These are phyloP conservation scores for Euwallacea fornicatus DNA, from an alignment of 1,140 invertebrate species.

Conservation along the genomic window DNA sequence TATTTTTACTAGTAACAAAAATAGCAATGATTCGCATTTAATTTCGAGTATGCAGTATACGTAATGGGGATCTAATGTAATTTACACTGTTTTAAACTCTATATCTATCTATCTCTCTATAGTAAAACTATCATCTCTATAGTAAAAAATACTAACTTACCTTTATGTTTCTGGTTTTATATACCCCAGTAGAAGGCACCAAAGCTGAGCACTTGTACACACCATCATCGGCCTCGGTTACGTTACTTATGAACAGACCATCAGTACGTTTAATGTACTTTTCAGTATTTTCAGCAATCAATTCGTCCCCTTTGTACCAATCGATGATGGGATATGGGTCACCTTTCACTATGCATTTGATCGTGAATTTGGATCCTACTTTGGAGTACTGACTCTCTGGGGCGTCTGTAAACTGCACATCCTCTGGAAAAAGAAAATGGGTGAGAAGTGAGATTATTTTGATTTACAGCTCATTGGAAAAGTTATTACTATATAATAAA, in stretches of 20 bases:
- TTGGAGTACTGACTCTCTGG: slow-evolving; percentile 82
- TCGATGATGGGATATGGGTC: slow-evolving; percentile 80
- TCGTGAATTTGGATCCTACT: slow-evolving; percentile 72
- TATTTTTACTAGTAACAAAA: no score
- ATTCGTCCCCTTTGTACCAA: slow-evolving; percentile 78
- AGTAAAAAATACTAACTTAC: slow-evolving; percentile 53
- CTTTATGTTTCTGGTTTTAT: slow-evolving; percentile 75
- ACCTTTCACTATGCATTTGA: slow-evolving; percentile 82
- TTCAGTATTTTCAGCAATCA: slow-evolving; percentile 58
- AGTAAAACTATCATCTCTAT: no score
- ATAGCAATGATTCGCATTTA: no score
- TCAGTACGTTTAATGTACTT: slow-evolving; percentile 75
- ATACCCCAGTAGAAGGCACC: slow-evolving; percentile 76
- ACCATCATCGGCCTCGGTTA: slow-evolving; percentile 80
- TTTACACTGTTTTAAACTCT: no score
- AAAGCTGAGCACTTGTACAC: slow-evolving; percentile 82
- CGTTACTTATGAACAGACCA: slow-evolving; percentile 76
- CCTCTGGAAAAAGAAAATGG: slow-evolving; percentile 61
- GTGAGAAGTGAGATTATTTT: background rate
- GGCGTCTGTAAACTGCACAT: slow-evolving; percentile 82
- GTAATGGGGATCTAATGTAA: no score
- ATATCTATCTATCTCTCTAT: no score
- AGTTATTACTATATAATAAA: background rate
- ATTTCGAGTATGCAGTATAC: no score
- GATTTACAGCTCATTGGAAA: background rate